Evolutionary conservation across 2,797 vertebrate genomes (phyloP).

Genomic region (Crocodylus rhombifer): DNA sequence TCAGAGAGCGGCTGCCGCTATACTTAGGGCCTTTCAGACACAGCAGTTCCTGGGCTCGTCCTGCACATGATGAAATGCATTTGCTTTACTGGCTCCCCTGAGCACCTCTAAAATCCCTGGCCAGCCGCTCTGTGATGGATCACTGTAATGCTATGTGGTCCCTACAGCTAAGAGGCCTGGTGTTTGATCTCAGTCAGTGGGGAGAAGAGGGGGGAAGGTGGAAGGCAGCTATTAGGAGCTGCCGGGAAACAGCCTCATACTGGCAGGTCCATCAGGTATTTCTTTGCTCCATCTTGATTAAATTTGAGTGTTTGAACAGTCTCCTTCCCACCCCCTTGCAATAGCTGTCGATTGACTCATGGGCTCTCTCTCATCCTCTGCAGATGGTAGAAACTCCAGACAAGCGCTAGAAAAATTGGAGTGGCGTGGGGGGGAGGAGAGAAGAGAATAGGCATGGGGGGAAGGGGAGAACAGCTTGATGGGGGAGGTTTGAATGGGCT

Average conservation of each 20-base stretch:
- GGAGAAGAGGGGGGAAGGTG: background rate
- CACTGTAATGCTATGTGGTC: background rate
- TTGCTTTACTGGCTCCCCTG: background rate
- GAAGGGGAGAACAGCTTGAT: background rate
- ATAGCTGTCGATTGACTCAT: background rate
- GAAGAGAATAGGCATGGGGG: background rate
- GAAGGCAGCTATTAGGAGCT: background rate
- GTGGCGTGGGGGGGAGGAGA: background rate
- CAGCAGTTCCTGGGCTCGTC: background rate
- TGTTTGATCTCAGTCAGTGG: background rate
- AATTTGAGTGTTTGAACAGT: rapidly evolving
- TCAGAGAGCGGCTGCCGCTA: background rate
- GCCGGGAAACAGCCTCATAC: rapidly evolving
- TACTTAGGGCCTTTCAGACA: background rate
- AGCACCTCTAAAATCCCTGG: background rate
- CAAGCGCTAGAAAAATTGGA: background rate
- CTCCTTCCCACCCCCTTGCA: background rate
- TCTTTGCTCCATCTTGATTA: background rate
- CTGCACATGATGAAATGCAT: background rate
- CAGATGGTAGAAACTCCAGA: background rate
- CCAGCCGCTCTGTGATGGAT: background rate
- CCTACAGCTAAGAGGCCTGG: background rate
- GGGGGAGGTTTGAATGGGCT: background rate
- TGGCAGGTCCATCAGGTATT: background rate
- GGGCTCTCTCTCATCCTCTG: background rate